phyloP scores from a whole-genome alignment of 2,888 invertebrate genomes.

The Pilophorus perplexus region DNA sequence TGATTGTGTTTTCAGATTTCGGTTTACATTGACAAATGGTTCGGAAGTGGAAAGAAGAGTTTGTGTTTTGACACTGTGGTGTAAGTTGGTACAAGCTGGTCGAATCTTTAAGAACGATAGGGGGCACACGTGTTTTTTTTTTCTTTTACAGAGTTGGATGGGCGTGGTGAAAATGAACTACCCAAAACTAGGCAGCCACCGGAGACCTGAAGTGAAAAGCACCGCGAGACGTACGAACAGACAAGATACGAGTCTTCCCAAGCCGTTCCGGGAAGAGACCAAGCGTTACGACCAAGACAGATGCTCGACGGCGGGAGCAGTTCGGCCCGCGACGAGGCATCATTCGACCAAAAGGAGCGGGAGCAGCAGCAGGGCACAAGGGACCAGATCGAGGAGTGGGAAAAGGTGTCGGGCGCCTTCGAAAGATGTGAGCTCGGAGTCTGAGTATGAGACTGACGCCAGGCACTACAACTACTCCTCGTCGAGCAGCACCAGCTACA shows the following conservation, averaged over 20 bases:
- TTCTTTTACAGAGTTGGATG: no score
- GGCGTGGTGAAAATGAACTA: no score
- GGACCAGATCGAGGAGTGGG: background rate
- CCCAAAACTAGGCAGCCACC: no score
- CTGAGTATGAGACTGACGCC: constrained; percentile 1
- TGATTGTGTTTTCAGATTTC: no score
- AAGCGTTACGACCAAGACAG: background rate
- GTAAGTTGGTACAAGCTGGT: no score
- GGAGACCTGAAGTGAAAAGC: no score
- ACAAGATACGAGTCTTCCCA: background rate
- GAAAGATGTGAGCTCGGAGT: background rate
- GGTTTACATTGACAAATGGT: no score
- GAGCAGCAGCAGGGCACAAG: background rate
- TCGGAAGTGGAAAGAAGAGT: no score
- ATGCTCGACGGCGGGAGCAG: constrained; percentile 5
- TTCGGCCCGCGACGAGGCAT: background rate
- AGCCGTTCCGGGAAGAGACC: background rate
- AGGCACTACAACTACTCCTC: background rate
- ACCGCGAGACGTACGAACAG: background rate
- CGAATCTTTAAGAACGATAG: no score
- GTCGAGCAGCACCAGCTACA: constrained; percentile 20
- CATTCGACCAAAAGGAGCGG: background rate
- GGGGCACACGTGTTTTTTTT: no score
- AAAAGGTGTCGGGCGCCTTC: background rate
- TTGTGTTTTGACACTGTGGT: no score